Base-by-base conservation (phyloP, 2,888 invertebrate species). In the Plutella xylostella region DNA sequence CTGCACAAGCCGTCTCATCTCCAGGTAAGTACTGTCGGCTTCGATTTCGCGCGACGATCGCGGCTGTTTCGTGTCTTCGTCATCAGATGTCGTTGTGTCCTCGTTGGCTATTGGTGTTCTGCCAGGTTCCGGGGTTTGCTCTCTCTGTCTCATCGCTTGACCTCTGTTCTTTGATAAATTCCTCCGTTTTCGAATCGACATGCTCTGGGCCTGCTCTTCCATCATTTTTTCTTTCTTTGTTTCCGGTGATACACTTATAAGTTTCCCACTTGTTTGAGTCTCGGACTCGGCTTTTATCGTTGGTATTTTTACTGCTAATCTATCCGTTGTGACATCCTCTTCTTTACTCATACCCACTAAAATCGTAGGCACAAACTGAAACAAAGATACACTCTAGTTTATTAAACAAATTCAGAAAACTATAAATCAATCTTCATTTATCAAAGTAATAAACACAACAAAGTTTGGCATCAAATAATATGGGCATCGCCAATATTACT, bases 1-100 rank as follows among this genome's bases (percentile, higher is more conserved):
- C 53, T 73, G 69, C 30, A 85, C 77, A 51, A 85, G 56, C 18
- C 78, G 70, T 63, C 61, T 78, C 82, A 85, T 84, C 67, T 85
- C 83, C 55, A 76, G 68, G 50, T 85, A 85, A 3, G 75, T 82
- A 38, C 67, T 72, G 53, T 85, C 84, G 17, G 84, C 83, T 68
- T 85, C 85, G 12, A 75, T 65, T 68, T 84, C 85, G 48, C 77
- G 63, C 1, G 78, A 75, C 51, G 66, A 67, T 20, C 55, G 57
- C 14, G 70, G 68, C 45, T 57, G 61, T 4, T 45, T 46, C 1
- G 56, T 48, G 35, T 84, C 83, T 56, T 85, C 85, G 50, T 85
- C 85, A 38, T 87, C 83, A 14, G 85, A 82, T 28, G 90, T 90
- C 7, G 90, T 88, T 40, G 88, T 87, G 48, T 90, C 90, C 52